Evolutionary conservation across 2,797 vertebrate genomes (phyloP), one percentile per base, ranked within the genome.

Genomic region (Apogon hyalosoma): DNA sequence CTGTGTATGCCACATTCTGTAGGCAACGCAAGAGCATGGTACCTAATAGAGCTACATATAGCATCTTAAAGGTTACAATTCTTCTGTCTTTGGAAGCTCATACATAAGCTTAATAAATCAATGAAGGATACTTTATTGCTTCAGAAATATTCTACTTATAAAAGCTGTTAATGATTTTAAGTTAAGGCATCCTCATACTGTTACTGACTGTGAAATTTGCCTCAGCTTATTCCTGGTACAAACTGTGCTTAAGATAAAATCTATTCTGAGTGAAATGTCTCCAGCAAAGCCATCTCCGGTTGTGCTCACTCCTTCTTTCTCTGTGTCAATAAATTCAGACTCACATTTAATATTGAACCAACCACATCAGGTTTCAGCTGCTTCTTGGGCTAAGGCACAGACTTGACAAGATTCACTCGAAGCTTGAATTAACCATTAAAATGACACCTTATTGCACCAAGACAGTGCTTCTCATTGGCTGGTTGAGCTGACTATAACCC

Each of bases 401-500:
- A 47, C 18, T 4, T 31, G 12, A 45, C 14, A 31, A 64, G 13
- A 59, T 53, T 43, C 6, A 62, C 68, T 48, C 53, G 12, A 39
- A 41, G 11, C 68, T 55, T 24, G 21, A 24, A 24, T 24, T 24
- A 24, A 24, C 21, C 21, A 24, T 24, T 24, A 24, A 24, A 24
- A 24, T 24, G 21, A 24, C 21, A 19, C 55, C 47, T 66, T 53
- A 16, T 52, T 74, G 55, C 47, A 57, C 52, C 2, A 1, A 41
- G 56, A 79, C 43, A 76, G 85, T 69, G 56, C 54, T 69, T 24
- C 41, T 57, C 42, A 28, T 67, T 74, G 69, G 59, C 52, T 65
- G 53, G 73, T 59, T 51, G 36, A 43, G 62, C 53, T 47, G 62
- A 67, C 67, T 59, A 66, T 59, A 79, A 31, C 47, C 40, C 39